phyloP scores from a whole-genome alignment of 2,888 invertebrate species.

The Plutella xylostella region DNA sequence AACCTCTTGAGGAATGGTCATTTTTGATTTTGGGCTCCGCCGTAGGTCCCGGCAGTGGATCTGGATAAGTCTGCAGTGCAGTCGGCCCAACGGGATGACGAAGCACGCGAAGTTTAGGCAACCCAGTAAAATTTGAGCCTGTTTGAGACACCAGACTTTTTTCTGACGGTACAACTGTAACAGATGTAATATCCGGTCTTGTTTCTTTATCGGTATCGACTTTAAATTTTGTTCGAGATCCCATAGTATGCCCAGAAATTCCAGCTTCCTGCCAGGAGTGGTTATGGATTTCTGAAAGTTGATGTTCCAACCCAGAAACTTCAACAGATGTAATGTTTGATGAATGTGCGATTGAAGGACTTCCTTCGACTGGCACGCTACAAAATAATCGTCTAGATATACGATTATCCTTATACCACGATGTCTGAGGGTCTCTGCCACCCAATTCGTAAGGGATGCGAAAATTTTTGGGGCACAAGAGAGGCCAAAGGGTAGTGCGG shows the following conservation, averaged over 20 bases:
- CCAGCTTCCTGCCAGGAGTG: neutral
- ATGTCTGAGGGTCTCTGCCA: constrained; percentile 5
- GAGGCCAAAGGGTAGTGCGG: constrained; percentile 9
- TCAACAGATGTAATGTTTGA: neutral
- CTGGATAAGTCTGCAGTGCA: neutral
- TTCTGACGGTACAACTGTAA: neutral
- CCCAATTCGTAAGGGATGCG: constrained; percentile 10
- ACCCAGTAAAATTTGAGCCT: neutral
- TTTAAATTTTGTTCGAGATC: neutral
- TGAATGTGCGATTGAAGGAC: neutral
- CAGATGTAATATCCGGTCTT: neutral
- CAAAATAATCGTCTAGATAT: neutral
- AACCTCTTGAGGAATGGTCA: neutral
- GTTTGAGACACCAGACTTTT: neutral
- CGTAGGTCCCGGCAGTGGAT: neutral
- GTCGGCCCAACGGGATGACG: neutral
- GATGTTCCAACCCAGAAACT: neutral
- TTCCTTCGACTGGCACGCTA: neutral
- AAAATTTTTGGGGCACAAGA: constrained; percentile 8
- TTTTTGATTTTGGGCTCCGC: neutral
- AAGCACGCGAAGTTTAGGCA: neutral
- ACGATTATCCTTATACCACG: neutral
- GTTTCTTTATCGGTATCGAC: neutral
- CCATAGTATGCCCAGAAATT: neutral
- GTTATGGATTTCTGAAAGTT: neutral